Evolutionary conservation across 2,113 vertebrate genomes (phyloP), one percentile per base, ranked within the genome.

Genomic region (Andinoacara biseriatus): DNA sequence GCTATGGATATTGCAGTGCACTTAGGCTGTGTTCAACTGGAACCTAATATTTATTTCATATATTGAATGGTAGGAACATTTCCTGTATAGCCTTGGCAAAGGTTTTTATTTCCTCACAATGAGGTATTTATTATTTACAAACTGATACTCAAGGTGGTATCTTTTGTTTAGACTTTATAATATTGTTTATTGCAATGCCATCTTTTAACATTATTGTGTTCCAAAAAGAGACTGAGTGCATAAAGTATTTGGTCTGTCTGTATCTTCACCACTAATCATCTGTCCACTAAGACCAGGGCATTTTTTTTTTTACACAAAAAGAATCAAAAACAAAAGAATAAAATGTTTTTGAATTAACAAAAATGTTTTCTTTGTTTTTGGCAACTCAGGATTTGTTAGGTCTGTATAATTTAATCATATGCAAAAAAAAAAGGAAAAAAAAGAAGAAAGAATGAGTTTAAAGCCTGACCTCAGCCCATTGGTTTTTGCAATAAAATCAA

Each of bases 21-120:
- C 49, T 86, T 90, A 85, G 67, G 65, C 83, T 78, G 85, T 84
- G 76, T 86, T 85, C 33, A 89, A 82, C 84, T 87, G 74, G 75
- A 88, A 88, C 49, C 69, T 86, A 38, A 85, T 92, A 93, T 93
- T 93, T 94, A 93, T 94, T 90, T 67, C 52, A 78, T 82, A 83
- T 80, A 75, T 87, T 91, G 74, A 90, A 87, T 57, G 76, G 79
- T 91, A 94, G 92, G 82, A 89, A 90, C 79, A 84, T 90, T 90
- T 90, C 92, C 89, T 94, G 82, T 92, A 85, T 75, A 89, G 26
- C 87, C 92, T 94, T 94, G 86, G 86, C 87, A 93, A 93, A 94
- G 92, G 92, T 84, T 87, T 75, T 84, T 92, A 75, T 93, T 94
- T 92, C 95, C 95, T 96, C 94, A 96, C 93, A 95, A 89, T 95